A percentile compares a stretch with the other conserved stretches of the same genome.
Evolutionary conservation across 2,113 vertebrate species (phyloP).

Genomic region (Takifugu flavidus): DNA sequence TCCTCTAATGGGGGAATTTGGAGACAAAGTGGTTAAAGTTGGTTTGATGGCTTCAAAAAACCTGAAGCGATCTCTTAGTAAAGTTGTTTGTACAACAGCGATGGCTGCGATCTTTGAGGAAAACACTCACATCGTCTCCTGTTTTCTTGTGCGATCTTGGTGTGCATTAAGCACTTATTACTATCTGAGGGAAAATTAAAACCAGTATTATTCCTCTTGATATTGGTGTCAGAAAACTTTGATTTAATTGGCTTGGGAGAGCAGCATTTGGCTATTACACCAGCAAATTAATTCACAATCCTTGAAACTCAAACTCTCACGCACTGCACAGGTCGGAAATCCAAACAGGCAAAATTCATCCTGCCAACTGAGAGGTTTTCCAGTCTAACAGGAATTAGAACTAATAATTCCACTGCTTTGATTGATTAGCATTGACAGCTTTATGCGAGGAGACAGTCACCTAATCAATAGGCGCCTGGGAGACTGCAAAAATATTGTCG

Average conservation of each 20-base stretch:
- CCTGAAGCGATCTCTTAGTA: too few relatives aligned
- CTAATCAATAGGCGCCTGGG: constrained; percentile 68
- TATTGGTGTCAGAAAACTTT: not conserved
- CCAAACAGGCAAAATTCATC: constrained; percentile 27
- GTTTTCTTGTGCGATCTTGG: too few relatives aligned
- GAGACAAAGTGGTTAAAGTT: not conserved
- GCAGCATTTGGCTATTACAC: not conserved
- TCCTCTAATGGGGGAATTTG: not conserved
- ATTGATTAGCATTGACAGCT: constrained; percentile 67
- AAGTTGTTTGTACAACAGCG: too few relatives aligned
- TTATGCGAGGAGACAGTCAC: constrained; percentile 68
- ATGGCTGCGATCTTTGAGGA: too few relatives aligned
- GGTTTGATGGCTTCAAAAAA: not conserved
- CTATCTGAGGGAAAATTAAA: not conserved
- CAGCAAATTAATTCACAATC: constrained; percentile 35
- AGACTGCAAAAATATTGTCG: constrained; percentile 49
- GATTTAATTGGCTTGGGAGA: not conserved
- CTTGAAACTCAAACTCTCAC: constrained; percentile 20
- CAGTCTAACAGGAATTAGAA: constrained; percentile 53
- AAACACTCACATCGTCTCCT: too few relatives aligned
- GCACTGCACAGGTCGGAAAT: constrained; percentile 16
- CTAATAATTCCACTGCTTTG: constrained; percentile 61
- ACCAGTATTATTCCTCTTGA: not conserved
- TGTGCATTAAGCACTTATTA: too few relatives aligned
- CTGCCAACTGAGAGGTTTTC: constrained; percentile 36